Evolutionary conservation across 35 echinoderm and acorn worm species (phyloP), one percentile per base, ranked within the genome.

Genomic region (Holothuria glaberrima): DNA sequence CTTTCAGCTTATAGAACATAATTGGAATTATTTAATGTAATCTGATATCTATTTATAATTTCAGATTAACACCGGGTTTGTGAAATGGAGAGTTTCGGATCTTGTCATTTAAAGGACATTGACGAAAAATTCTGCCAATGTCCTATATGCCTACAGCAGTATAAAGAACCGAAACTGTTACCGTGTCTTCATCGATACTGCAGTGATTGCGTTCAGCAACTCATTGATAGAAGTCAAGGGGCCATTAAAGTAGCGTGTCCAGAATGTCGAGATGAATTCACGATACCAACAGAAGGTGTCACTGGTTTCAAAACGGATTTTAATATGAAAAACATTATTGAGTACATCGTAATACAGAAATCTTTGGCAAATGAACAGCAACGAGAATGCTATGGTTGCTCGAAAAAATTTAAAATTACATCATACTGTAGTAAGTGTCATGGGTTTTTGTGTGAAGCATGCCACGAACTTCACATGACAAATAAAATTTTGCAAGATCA

Each of bases 371-470:
- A 75, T 32, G 34, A 75, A 36, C 27, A 75, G 18, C 30, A 26
- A 22, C 10, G 34, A 20, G 36, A 75, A 32, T 75, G 71, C 31
- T 20, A 32, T 45, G 34, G 71, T 75, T 75, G 71, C 14, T 35
- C 71, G 9, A 75, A 75, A 31, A 30, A 29, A 26, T 9, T 75
- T 20, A 29, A 75, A 31, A 9, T 75, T 30, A 32, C 34, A 6
- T 22, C 71, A 35, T 75, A 75, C 71, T 75, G 71, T 21, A 30
- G 25, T 75, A 75, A 45, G 34, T 75, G 71, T 20, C 12, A 36
- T 9, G 30, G 19, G 0, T 75, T 75, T 75, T 31, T 75, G 0
- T 75, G 71, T 75, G n/a, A 75, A 0, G 0, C 21, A 20, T 75
- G 71, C 31, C 19, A 36, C 36, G 21, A 75, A 31, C 31, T 75